Percentiles rank a stretch among this genome's conserved stretches.
Evolutionary conservation across 2,888 invertebrate genomes (phyloP).

Genomic region (Timema cristinae): DNA sequence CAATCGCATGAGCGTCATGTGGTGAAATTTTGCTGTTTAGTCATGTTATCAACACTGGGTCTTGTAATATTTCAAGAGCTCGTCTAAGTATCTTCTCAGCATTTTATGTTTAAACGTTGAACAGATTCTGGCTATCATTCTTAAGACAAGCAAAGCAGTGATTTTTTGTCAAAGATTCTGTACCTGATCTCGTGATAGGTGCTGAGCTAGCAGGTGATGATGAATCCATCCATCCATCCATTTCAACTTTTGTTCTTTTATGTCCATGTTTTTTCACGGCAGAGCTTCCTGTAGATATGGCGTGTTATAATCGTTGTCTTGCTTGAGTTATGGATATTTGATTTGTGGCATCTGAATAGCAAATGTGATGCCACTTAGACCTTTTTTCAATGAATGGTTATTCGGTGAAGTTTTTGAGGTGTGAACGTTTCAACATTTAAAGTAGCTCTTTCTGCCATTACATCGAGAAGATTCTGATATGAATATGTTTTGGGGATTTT

Average conservation of each 20-base stretch:
- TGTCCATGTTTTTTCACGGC: conserved; percentile 1
- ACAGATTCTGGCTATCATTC: not conserved
- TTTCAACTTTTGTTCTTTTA: not conserved
- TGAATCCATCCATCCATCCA: conserved; percentile 2
- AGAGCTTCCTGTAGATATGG: not conserved
- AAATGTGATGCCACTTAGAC: not conserved
- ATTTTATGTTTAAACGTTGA: not conserved
- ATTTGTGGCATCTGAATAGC: conserved; percentile 2
- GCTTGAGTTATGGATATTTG: not conserved
- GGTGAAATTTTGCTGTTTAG: not conserved
- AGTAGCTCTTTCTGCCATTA: not conserved
- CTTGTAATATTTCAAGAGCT: not conserved
- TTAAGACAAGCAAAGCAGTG: not conserved
- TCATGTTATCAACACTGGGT: not conserved
- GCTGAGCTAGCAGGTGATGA: not conserved
- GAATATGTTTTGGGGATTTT: not conserved
- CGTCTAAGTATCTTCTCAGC: too few species aligned
- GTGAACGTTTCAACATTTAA: not conserved
- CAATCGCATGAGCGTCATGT: conserved; percentile 8
- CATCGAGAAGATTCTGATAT: not conserved
- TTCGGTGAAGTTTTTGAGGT: not conserved
- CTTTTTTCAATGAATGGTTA: not conserved
- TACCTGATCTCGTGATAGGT: conserved; percentile 1
- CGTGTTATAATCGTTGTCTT: not conserved
- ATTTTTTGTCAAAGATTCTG: not conserved